Evolutionary conservation across 2,888 invertebrate species (phyloP), one percentile per base, ranked within the genome.

Genomic region (Drosophila anomalata): DNA sequence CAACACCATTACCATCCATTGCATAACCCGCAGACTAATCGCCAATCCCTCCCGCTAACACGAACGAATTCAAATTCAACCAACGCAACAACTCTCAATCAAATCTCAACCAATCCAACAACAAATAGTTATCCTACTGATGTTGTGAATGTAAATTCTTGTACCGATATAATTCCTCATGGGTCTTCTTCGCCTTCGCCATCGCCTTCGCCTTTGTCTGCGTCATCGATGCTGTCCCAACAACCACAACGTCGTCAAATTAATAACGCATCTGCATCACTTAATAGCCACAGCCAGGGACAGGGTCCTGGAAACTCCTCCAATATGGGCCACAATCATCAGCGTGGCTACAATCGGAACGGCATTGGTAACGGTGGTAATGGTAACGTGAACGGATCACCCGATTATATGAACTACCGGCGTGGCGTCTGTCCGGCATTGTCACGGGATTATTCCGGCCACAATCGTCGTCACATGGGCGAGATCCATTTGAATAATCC

Each of bases 71-170:
- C 80, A 86, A 92, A 92, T 75, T 91, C 92, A 78, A 92, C 92
- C 75, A 91, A 92, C 82, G 91, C 92, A 85, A 89, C 89, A 85
- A 86, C 88, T 89, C 82, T 88, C 86, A 89, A 88, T 86, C 36
- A 36, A 36, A 36, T 36, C 36, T 82, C 90, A 88, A 85, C 85
- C 77, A 90, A 88, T 86, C 88, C 90, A 87, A 90, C 90, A 88
- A 90, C 88, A 89, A 89, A 89, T 89, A 90, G 90, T 90, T 89
- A 89, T 87, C 82, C 85, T 90, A 90, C 91, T 91, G 90, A 90
- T 90, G 91, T 89, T 91, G 90, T 91, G 90, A 90, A 90, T 91
- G 88, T 91, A 89, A 91, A 90, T 90, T 90, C 91, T 91, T 91
- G 89, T 91, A 91, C 90, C 87, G 91, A 90, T 87, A 88, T 90